Evolutionary conservation across 2,797 vertebrate genomes (phyloP), one percentile per base, ranked within the genome.

Genomic region (Amphiprion clarkii): DNA sequence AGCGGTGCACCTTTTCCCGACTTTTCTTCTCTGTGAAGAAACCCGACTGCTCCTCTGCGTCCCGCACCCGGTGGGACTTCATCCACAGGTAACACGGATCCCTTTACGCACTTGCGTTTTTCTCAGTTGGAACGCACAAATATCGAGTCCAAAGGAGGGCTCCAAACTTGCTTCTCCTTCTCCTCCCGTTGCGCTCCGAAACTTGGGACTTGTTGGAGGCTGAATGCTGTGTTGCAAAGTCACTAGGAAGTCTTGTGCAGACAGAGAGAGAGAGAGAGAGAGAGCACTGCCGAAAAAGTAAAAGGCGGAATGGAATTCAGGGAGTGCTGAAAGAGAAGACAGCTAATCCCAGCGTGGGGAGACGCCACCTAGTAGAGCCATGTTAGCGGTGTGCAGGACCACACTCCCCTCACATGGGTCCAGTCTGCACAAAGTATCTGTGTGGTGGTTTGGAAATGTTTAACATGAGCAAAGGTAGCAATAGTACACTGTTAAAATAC

Each of bases 221-320:
- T 82, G 31, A 83, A 74, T 46, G 87, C 71, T 62, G 67, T 25
- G 77, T 13, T 40, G 82, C 84, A 83, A 84, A 91, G 88, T 88
- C 85, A 80, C 86, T 88, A 86, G 74, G 83, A 84, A 93, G 88
- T 90, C 83, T 84, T 81, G 83, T n/a, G 67, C 75, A 53, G 67
- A 33, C 65, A 21, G 78, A 29, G 53, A 29, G 70, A 25, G 81
- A 36, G 79, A 21, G 78, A 29, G 53, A 29, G 70, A 25, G 81
- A 36, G 79, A 64, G 75, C 39, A 63, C 63, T 60, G 90, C 75
- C 21, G 72, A 36, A 69, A 86, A 88, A 90, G 89, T 87, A 93
- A 94, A 93, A 94, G 83, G 86, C 88, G 93, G 91, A 94, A 82
- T 92, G 93, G 93, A 93, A 87, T 93, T 87, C 89, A 67, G 87